Base-by-base conservation (phyloP, 2,888 invertebrate genomes). In the Notodonta ziczac region DNA sequence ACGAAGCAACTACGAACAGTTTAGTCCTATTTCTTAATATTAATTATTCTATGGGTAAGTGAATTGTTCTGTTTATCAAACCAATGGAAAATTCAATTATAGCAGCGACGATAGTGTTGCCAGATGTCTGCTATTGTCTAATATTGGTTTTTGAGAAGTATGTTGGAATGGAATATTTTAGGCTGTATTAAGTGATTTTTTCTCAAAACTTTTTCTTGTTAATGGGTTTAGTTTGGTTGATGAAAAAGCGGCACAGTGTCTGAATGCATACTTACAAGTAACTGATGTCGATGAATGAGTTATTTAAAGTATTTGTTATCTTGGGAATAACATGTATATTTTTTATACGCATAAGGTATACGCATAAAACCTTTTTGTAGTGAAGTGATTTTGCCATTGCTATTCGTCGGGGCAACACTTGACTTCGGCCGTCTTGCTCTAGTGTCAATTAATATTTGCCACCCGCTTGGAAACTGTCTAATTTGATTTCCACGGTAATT, bases 371-470 rank as follows among this genome's bases (percentile, higher is more conserved):
- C 35, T 35, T 35, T 35, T 35, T 35, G 7, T 6, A 35, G 35
- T 35, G 5, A 48, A 48, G n/a, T 16, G 0, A 16, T 50, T 16
- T 16, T 14, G 10, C 5, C 16, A 7, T 50, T 50, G 16, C 50
- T 9, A 16, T 50, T n/a, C 9, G 50, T 16, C 16, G 12, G 24
- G 24, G 16, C 50, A 10, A 16, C 14, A 50, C 5, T 50, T n/a
- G n/a, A n/a, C 7, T 9, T 5, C 16, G 16, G 16, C 16, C 32
- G 6, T 13, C 24, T 52, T 13, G 32, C 10, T 32, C 51, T 4
- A 52, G 10, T 52, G 16, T 32, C 32, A 52, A 52, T 52, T 52
- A 32, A 52, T 52, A 52, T 52, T 52, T 13, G 32, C 10, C 52
- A 32, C 32, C 52, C 32, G 52, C 32, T 52, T 8, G 32, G 13